Evolutionary conservation across 2,797 vertebrate genomes (phyloP), one percentile per base, ranked within the genome.

Genomic region (Dipus sagitta): DNA sequence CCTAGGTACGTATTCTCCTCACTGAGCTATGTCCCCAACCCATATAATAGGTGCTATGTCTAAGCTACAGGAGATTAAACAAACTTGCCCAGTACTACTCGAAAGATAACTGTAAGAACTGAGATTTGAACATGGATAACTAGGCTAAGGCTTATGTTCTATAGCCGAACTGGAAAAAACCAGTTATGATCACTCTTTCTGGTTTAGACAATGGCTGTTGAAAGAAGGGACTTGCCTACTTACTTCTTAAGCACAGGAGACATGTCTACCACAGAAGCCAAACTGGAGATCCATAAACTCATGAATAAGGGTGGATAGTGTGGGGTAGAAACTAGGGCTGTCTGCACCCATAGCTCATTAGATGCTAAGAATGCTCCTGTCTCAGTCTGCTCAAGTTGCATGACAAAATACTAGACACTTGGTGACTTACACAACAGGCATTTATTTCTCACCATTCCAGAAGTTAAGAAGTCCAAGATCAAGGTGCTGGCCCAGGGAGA

Each of bases 91-190:
- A 88, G 70, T 91, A 47, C 62, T 82, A 68, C 6, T 68, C 52
- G 34, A 58, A 30, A 34, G 28, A 20, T 90, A 54, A 47, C 78
- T 62, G n/a, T 74, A 20, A 60, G 58, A 92, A 52, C 42, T 71
- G 30, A 91, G 76, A 86, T 90, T 12, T 74, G 47, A 93, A 81
- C 64, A 79, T 68, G 79, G 32, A 10, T 34, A 85, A 11, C 64
- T 34, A 81, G 14, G 32, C 21, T 75, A 34, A 34, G 38, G 68
- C 65, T 92, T 20, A 62, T 65, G 47, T n/a, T 90, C 83, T 81
- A 2, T 6, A 42, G 77, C 24, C 64, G 13, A 76, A 62, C 42
- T 60, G 60, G 52, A 91, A 75, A 54, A 54, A 54, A 54, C 6
- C 64, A 47, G 24, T 47, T 26, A 14, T 28, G 82, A 21, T 83